Evolutionary conservation across 2,888 invertebrate genomes (phyloP), one percentile per base, ranked within the genome.

Genomic region (Aquatica leii): DNA sequence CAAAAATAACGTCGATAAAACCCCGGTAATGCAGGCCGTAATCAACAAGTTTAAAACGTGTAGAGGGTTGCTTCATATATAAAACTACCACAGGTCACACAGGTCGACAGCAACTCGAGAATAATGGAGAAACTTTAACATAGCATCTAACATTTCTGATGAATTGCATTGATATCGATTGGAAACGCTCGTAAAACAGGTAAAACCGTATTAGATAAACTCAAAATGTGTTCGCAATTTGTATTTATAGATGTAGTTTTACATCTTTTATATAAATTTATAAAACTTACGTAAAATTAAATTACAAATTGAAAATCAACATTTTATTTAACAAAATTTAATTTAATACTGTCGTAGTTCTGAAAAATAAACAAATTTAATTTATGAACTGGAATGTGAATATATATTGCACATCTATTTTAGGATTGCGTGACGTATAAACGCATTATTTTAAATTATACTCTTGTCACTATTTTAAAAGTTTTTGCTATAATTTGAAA

Each of bases 71-170:
- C 43, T 37, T 51, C 41, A 43, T 59, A 52, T 52, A 46, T 57
- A 41, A 56, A 55, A 56, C 62, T 61, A 61, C 65, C 59, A 18
- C 56, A 21, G 48, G 43, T 50, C 59, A 31, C 15, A 34, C 24
- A 52, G 62, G 56, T 59, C 56, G 57, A 52, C 59, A 34, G 49
- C 56, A 49, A 50, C 55, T 41, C 40, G 43, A 57, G 60, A 62
- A 67, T 65, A 67, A 67, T 62, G 65, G 65, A 56, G 17, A 67
- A 70, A 70, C 65, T 70, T 68, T 65, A 70, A 62, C 61, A 59
- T 60, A 67, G 67, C 60, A 71, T 71, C 69, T 67, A 70, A 66
- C 67, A 66, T 69, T 69, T 70, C 67, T 71, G 70, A 71, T 71
- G 70, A 69, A 71, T 71, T 70, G 69, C 65, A 61, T 59, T 55